These are phyloP conservation scores for Stomatorhinus walkeri DNA, from an alignment of 2,797 vertebrate species.

Conservation along the genomic window DNA sequence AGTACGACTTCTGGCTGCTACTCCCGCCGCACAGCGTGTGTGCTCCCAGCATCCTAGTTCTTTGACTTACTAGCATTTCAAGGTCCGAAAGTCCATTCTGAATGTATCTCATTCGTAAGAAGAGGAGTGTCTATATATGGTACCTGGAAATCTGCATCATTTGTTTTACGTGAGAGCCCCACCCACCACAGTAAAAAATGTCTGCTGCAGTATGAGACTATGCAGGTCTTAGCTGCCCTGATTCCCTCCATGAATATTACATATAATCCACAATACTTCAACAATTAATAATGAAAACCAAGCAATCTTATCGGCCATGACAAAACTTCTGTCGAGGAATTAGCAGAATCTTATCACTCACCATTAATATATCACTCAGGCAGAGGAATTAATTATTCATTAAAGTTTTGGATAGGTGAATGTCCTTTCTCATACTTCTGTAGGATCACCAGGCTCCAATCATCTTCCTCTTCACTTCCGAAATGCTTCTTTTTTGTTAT, in stretches of 20 bases:
- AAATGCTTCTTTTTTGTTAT: not conserved
- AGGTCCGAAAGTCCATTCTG: too few relatives aligned
- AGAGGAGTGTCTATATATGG: not conserved
- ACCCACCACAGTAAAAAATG: not conserved
- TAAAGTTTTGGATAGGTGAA: constrained; percentile 36
- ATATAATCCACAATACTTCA: constrained; percentile 54
- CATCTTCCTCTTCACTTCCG: not conserved
- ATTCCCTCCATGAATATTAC: constrained; percentile 45
- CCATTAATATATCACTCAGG: constrained; percentile 54
- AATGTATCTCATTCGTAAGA: too few relatives aligned
- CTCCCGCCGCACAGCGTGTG: too few relatives aligned
- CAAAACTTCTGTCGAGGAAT: constrained; percentile 41
- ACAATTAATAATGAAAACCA: constrained; percentile 53
- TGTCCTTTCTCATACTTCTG: constrained; percentile 7
- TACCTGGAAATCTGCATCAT: not conserved
- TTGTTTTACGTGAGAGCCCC: not conserved
- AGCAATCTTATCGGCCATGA: constrained; percentile 52
- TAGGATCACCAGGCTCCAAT: not conserved
- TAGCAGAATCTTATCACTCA: constrained; percentile 48
- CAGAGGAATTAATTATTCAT: constrained; percentile 52
- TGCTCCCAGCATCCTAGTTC: too few relatives aligned
- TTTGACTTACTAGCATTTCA: too few relatives aligned
- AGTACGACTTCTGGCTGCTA: too few relatives aligned
- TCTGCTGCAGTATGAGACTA: not conserved
- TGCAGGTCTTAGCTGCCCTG: constrained; percentile 37